Evolutionary conservation across 92 coral and sea anemone species (phyloP).

Genomic region (Umimayanthus chanpuru): DNA sequence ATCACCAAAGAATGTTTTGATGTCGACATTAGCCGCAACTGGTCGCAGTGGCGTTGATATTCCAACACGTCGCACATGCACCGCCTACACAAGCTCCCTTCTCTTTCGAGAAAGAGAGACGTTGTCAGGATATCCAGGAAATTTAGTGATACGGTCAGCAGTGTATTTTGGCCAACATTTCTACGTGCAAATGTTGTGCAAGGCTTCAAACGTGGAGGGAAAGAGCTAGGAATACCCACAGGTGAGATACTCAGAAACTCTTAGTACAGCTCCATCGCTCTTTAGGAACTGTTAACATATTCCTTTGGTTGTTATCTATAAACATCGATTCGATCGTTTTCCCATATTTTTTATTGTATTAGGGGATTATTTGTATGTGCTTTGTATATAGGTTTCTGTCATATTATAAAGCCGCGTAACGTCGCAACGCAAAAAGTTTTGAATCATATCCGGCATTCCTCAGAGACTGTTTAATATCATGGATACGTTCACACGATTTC

Average conservation of each 20-base stretch:
- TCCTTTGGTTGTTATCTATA: not conserved
- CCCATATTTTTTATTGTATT: too few relatives aligned
- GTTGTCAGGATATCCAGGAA: constrained; percentile 38
- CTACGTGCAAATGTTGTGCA: constrained; percentile 64
- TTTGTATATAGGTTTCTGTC: too few relatives aligned
- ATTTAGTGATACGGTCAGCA: constrained; percentile 2
- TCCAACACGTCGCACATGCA: too few relatives aligned
- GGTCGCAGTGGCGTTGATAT: too few relatives aligned
- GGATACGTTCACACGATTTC: not conserved
- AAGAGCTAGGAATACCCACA: constrained; percentile 76
- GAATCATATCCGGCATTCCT: not conserved
- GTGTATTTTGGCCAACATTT: constrained; percentile 44
- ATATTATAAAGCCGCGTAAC: too few relatives aligned
- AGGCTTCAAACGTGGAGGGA: constrained; percentile 73
- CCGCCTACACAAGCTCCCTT: too few relatives aligned
- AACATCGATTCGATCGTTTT: not conserved
- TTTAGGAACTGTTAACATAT: not conserved
- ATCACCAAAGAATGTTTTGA: too few relatives aligned
- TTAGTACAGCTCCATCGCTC: too few relatives aligned
- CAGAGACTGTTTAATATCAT: not conserved
- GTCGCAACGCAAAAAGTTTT: too few relatives aligned
- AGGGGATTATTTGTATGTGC: too few relatives aligned
- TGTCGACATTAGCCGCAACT: too few relatives aligned
- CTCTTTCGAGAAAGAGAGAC: not conserved
- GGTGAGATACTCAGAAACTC: constrained; percentile 13